Conservation (phyloP, 2,888 invertebrate genomes). For the Penaeus monodon region DNA sequence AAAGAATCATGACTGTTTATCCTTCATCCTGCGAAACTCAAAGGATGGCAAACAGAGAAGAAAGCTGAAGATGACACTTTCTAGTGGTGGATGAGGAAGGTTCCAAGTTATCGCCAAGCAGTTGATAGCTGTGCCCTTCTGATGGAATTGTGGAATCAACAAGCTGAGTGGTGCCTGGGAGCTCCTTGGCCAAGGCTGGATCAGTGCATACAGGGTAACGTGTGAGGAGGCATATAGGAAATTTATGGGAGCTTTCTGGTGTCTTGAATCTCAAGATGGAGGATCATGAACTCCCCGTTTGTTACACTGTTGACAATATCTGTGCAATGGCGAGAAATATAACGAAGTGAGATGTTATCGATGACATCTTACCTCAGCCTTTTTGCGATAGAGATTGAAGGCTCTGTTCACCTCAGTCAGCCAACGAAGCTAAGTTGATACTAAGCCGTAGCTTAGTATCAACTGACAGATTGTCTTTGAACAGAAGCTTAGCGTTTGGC, state of each 20-base stretch:
- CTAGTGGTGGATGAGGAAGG: background rate
- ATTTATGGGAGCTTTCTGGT: background rate
- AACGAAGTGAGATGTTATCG: background rate
- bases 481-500: constrained; percentile 13
- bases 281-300: background rate
- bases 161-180: background rate
- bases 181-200: constrained; percentile 26
- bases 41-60: background rate
- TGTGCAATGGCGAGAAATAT: background rate
- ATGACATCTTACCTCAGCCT: constrained; percentile 34
- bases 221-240: background rate
- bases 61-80: background rate
- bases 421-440: background rate
- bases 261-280: background rate
- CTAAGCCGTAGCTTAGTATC: background rate
- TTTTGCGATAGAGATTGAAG: constrained; percentile 9
- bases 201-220: constrained; percentile 1
- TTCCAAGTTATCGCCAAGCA: constrained; percentile 4
- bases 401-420: background rate
- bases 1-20: background rate
- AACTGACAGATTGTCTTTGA: too few relatives aligned
- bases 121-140: constrained; percentile 8
- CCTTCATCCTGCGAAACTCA: constrained; percentile 4
- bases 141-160: constrained; percentile 24
- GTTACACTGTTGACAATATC: background rate